phyloP scores from a whole-genome alignment of 1,140 invertebrate genomes.

The Asbolus verrucosus region DNA sequence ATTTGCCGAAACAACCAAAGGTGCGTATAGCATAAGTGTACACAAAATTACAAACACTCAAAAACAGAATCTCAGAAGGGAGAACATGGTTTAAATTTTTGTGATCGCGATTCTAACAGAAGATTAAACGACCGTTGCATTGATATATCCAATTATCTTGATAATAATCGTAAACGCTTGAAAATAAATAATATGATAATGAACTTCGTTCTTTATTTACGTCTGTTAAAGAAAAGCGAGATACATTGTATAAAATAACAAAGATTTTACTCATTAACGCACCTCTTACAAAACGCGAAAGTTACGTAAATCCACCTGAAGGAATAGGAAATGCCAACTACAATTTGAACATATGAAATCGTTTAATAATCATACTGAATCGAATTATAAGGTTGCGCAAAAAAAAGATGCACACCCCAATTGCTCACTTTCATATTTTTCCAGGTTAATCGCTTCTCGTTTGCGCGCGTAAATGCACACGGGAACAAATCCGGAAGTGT shows the following conservation, averaged over 20 bases:
- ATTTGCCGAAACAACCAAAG: too few relatives aligned
- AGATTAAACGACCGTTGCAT: too few relatives aligned
- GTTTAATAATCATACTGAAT: not conserved
- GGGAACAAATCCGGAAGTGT: slow-evolving; percentile 10
- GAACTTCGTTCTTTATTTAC: slow-evolving; percentile 14
- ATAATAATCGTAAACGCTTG: not conserved
- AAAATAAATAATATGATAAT: slow-evolving; percentile 13
- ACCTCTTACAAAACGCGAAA: slow-evolving; percentile 8
- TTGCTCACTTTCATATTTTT: slow-evolving; percentile 7
- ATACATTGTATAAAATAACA: not conserved
- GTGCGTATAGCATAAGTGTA: too few relatives aligned
- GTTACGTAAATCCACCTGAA: slow-evolving; percentile 14
- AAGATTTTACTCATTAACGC: slow-evolving; percentile 10
- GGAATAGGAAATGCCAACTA: slow-evolving; percentile 28
- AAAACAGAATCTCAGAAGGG: too few relatives aligned
- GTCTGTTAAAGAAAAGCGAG: not conserved
- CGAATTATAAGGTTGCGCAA: not conserved
- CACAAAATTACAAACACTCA: too few relatives aligned
- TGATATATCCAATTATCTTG: not conserved
- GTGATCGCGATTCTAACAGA: not conserved
- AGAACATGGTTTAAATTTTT: too few relatives aligned
- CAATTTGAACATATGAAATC: slow-evolving; percentile 17
- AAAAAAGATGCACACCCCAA: slow-evolving; percentile 1
- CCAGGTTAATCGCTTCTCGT: too few relatives aligned
- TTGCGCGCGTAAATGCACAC: too few relatives aligned